Evolutionary conservation across 2,797 vertebrate species (phyloP).

Genomic region (Danio jaintianensis): DNA sequence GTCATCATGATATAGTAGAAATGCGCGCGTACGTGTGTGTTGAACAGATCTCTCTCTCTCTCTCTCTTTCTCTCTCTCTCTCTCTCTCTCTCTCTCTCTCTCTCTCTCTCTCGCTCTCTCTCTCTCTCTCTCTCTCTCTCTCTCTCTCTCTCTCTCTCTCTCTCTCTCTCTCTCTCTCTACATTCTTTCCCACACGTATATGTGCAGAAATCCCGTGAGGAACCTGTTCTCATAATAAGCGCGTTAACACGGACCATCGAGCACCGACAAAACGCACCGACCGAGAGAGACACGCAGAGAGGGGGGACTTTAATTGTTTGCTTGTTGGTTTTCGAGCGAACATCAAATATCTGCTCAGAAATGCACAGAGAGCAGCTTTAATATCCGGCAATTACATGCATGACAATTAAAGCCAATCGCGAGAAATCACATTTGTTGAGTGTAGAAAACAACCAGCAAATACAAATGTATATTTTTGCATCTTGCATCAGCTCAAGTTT

Average conservation of each 20-base stretch:
- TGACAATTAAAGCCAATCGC: constrained; percentile 10
- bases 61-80: constrained; percentile 39
- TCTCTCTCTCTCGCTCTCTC: constrained; percentile 81
- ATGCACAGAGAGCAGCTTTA: constrained; percentile 2
- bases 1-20: constrained; percentile 73
- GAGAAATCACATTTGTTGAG: not conserved
- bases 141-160: constrained; percentile 50
- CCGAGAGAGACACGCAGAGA: constrained; percentile 64
- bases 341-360: constrained; percentile 61
- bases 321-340: constrained; percentile 72
- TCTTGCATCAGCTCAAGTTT: not conserved
- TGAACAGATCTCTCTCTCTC: constrained; percentile 72
- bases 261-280: constrained; percentile 90
- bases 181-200: constrained; percentile 81
- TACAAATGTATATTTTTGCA: not conserved
- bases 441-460: not conserved
- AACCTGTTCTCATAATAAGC: constrained; percentile 98
- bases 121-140: constrained; percentile 56
- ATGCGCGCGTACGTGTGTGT: constrained; percentile 77
- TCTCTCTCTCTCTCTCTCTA: constrained; percentile 83
- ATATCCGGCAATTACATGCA: constrained; percentile 1
- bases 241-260: constrained; percentile 95
- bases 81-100: constrained; percentile 50
- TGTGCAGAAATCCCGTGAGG: constrained; percentile 88
- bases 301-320: constrained; percentile 68